Evolutionary conservation across 1,140 invertebrate species (phyloP).

Genomic region (Solen grandis): DNA sequence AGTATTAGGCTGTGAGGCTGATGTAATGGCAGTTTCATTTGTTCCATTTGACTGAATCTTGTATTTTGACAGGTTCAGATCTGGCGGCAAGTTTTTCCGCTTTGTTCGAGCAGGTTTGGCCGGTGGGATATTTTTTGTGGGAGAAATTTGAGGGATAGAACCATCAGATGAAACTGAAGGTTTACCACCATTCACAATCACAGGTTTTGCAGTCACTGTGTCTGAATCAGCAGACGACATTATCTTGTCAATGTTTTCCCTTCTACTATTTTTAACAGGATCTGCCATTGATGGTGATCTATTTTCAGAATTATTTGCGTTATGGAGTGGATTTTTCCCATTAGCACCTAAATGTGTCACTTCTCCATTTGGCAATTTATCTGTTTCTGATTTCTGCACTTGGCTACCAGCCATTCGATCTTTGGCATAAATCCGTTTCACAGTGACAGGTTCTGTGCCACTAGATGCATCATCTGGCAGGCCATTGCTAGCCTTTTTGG

Average conservation of each 20-base stretch:
- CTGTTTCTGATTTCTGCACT: no score
- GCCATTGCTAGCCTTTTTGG: constrained; percentile 40
- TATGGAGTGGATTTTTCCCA: not conserved
- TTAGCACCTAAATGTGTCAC: not conserved
- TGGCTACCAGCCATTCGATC: not conserved
- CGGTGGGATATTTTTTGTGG: constrained; percentile 18
- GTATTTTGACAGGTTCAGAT: constrained; percentile 42
- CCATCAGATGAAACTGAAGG: no score
- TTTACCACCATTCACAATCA: not conserved
- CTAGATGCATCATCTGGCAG: not conserved
- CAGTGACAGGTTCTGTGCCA: no score
- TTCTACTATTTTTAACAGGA: not conserved
- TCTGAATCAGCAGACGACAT: not conserved
- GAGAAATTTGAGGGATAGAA: no score
- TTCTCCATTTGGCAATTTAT: not conserved
- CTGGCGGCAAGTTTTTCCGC: constrained; percentile 14
- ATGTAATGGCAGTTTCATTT: not conserved
- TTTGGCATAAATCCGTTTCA: constrained; percentile 52
- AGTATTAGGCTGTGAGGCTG: no score
- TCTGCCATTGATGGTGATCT: constrained; percentile 2
- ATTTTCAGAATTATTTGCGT: not conserved
- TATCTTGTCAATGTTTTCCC: constrained; percentile 18
- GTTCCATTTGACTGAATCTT: constrained; percentile 11
- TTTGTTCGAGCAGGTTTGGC: constrained; percentile 42
- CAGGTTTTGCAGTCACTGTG: constrained; percentile 26